Evolutionary conservation across 2,113 vertebrate species (phyloP), one percentile per base, ranked within the genome.

Genomic region (Nematolebias whitei): DNA sequence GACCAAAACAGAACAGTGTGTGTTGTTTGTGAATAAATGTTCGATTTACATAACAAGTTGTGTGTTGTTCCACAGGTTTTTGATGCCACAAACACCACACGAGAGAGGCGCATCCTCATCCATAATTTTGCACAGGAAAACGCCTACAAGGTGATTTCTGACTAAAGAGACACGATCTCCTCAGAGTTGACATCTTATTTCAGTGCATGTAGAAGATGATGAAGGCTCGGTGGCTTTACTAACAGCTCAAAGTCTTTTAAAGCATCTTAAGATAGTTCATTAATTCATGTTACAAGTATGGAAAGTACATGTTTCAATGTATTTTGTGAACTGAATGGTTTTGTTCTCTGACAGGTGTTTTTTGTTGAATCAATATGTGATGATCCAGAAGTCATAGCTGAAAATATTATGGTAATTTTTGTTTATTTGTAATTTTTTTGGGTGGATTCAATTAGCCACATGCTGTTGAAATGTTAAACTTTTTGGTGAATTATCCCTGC

Each of bases 1-100:
- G 60, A 15, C 32, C 18, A n/a, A 8, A 8, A 18, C 7, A 29
- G 26, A 29, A 11, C 2, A 18, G n/a, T n/a, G n/a, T n/a, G n/a
- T n/a, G n/a, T 29, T 55, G 2, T 24, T 6, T 56, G 22, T 47
- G 22, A 24, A 18, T 32, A 4, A 13, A 22, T 38, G 0, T 52
- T 52, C 53, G 3, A 23, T 60, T 32, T 57, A 24, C 0, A 10
- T 32, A 71, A 6, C 40, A 32, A 45, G 12, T 58, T 19, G 12
- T 3, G 0, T 63, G 44, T 43, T 71, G 16, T 67, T 2, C 45
- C 14, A 52, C 65, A 93, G 92, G 92, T 93, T 26, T 93, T 93
- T 32, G 92, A 93, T 71, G 92, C 92, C 58, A 93, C 92, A 7
- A 93, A 93, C 84, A 93, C 92, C 38, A 93, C 92, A 47, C 87